Percentiles rank a stretch among this genome's conserved stretches.
Conservation (phyloP, 2,797 vertebrate species). For the Tokudaia muenninki region DNA sequence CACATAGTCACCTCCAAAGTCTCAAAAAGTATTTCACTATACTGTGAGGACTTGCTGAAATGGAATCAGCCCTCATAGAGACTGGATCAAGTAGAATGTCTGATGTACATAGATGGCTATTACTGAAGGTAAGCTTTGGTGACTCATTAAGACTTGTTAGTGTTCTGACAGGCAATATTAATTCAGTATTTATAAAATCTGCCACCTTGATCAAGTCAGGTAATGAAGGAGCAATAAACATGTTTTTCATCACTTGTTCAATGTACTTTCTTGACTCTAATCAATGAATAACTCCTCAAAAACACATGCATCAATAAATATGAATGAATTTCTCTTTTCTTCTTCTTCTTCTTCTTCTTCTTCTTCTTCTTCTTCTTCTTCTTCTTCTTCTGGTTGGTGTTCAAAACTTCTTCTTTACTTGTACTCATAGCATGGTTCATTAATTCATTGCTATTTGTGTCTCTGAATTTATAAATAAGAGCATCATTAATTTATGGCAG, state of each 20-base stretch:
- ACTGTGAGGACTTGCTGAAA: not conserved
- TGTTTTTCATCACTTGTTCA: conserved; percentile 89
- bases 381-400: conserved; percentile 80
- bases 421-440: conserved; percentile 87
- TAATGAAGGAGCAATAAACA: conserved; percentile 94
- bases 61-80: not conserved
- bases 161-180: conserved; percentile 91
- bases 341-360: too few relatives aligned
- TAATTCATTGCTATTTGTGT: conserved; percentile 87
- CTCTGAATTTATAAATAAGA: conserved; percentile 85
- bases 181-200: conserved; percentile 88
- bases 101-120: conserved; percentile 38
- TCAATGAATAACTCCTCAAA: conserved; percentile 90
- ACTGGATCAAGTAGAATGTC: not conserved
- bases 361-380: too few relatives aligned
- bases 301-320: conserved; percentile 87
- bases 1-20: not conserved
- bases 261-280: conserved; percentile 89
- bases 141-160: conserved; percentile 91
- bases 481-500: conserved; percentile 84
- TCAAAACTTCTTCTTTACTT: conserved; percentile 83
- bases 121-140: conserved; percentile 56
- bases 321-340: conserved; percentile 67
- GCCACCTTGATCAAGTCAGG: conserved; percentile 92
- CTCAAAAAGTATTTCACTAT: not conserved